Percentiles rank a stretch among this genome's conserved stretches.
These are phyloP conservation scores for Drosophila rufa DNA, from an alignment of 1,140 invertebrate species.

Conservation along the genomic window DNA sequence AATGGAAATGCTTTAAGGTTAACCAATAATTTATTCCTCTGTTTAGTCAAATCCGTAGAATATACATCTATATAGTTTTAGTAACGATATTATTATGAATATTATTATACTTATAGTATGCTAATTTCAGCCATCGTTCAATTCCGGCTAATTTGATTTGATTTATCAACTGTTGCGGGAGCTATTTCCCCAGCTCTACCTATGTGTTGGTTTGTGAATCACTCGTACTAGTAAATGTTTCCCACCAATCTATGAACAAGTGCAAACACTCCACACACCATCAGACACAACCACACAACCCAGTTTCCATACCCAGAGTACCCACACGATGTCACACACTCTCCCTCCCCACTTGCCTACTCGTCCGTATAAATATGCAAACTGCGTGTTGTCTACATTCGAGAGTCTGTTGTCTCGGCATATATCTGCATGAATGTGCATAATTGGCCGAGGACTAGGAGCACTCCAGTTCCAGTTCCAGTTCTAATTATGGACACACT, in stretches of 20 bases:
- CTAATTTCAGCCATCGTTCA: constrained; percentile 33
- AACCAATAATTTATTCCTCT: constrained; percentile 17
- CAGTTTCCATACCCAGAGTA: constrained; percentile 5
- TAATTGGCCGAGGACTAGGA: constrained; percentile 35
- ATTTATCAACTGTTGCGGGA: constrained; percentile 21
- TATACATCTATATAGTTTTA: constrained; percentile 4
- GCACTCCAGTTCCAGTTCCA: background rate
- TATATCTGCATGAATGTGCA: constrained; percentile 48
- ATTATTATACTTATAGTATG: constrained; percentile 33
- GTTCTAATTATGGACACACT: constrained; percentile 28
- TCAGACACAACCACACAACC: constrained; percentile 12
- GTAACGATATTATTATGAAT: constrained; percentile 19
- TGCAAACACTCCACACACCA: constrained; percentile 41
- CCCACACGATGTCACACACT: constrained; percentile 6
- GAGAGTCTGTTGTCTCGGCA: constrained; percentile 38
- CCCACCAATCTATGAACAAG: constrained; percentile 56
- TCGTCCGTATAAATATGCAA: constrained; percentile 53
- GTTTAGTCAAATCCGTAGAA: constrained; percentile 19
- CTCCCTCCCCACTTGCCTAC: constrained; percentile 7
- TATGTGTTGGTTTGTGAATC: constrained; percentile 37
- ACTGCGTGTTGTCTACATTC: constrained; percentile 48
- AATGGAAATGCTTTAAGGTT: constrained; percentile 54
- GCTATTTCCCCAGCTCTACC: constrained; percentile 15
- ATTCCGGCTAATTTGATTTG: constrained; percentile 27
- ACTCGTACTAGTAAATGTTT: constrained; percentile 63